A percentile compares a stretch with the other conserved stretches of the same genome.
These are phyloP conservation scores for Tarsius wallacei DNA, from an alignment of 2,797 vertebrate genomes.

Conservation along the genomic window DNA sequence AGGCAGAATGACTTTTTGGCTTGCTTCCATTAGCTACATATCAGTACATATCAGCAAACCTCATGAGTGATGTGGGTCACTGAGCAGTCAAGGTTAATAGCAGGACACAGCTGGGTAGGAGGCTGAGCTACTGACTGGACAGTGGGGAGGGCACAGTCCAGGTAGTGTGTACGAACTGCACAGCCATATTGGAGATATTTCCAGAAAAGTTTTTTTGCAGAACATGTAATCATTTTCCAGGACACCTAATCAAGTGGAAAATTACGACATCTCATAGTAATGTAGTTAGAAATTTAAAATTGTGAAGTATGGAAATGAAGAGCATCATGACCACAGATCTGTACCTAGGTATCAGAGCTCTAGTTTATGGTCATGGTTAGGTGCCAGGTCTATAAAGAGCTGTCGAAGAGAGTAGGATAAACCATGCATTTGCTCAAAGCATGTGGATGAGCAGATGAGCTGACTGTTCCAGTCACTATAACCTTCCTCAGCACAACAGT, in stretches of 20 bases:
- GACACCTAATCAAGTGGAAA: neutral
- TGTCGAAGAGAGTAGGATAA: neutral
- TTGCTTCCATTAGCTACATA: neutral
- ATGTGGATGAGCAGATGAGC: too few species aligned
- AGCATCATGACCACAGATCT: neutral
- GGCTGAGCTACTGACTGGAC: too few species aligned
- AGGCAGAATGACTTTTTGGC: neutral
- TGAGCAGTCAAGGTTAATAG: neutral
- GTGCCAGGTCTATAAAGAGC: neutral
- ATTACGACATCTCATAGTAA: too few species aligned
- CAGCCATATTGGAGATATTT: neutral
- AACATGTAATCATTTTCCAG: too few species aligned
- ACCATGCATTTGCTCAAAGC: neutral
- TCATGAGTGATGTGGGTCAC: neutral
- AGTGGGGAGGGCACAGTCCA: neutral
- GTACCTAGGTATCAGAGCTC: neutral
- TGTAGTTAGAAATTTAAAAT: neutral
- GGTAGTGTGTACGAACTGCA: too few species aligned
- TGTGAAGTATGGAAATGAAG: neutral
- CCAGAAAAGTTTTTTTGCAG: neutral
- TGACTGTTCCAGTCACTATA: accelerated
- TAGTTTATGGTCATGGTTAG: neutral
- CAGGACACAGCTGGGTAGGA: neutral
- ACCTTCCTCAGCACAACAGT: neutral
- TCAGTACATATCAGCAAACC: neutral